These are phyloP conservation scores for Platichthys stellatus DNA, from an alignment of 2,113 vertebrate species.

Conservation along the genomic window DNA sequence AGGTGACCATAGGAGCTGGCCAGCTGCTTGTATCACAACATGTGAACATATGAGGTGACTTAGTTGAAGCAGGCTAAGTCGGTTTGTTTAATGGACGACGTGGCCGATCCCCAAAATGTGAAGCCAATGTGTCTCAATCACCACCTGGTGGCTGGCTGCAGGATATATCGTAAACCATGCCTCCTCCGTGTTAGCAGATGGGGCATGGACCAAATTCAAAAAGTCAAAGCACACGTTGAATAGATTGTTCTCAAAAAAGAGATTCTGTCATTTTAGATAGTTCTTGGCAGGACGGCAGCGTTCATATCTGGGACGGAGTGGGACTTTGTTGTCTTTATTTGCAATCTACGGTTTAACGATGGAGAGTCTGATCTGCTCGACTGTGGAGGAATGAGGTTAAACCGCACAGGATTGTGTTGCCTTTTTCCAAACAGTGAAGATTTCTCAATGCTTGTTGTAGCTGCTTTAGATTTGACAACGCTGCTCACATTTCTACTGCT, in stretches of 20 bases:
- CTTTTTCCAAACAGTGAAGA: conserved; percentile 1
- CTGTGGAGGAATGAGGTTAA: conserved; percentile 18
- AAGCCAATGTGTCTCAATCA: too few relatives aligned
- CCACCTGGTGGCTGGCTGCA: not conserved
- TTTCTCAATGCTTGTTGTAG: not conserved
- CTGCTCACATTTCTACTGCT: not conserved
- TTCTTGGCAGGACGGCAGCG: too few relatives aligned
- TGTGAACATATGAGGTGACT: conserved; percentile 15
- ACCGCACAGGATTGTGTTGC: not conserved
- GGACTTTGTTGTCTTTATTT: not conserved
- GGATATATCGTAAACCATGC: not conserved
- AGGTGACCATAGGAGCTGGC: conserved; percentile 46
- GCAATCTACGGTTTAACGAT: not conserved
- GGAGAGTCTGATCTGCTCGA: not conserved
- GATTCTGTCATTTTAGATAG: too few relatives aligned
- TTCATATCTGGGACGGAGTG: not conserved
- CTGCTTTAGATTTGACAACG: not conserved
- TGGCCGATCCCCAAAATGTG: too few relatives aligned
- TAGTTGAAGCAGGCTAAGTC: conserved; percentile 2
- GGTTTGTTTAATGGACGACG: not conserved
- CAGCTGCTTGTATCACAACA: conserved; percentile 11
- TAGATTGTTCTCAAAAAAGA: not conserved
- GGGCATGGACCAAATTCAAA: not conserved
- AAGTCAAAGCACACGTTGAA: not conserved
- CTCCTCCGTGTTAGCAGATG: not conserved